phyloP scores from a whole-genome alignment of 2,113 vertebrate species.

The Erpornis zantholeuca region DNA sequence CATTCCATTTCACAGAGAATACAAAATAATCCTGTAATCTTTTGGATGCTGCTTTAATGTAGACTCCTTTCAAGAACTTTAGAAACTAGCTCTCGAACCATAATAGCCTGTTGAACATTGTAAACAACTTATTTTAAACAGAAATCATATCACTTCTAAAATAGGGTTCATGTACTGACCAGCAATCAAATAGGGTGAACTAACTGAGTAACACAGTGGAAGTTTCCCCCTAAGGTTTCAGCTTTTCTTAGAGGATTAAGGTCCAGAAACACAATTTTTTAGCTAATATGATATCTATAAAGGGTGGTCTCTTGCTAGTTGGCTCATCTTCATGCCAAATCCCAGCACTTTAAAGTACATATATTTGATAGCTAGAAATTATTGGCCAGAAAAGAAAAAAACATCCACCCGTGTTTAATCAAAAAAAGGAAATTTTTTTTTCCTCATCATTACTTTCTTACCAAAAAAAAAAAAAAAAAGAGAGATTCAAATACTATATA shows the following conservation, averaged over 20 bases:
- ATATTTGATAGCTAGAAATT: slow-evolving; percentile 1
- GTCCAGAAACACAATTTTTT: slow-evolving; percentile 33
- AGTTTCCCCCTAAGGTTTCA: not conserved
- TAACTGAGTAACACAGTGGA: slow-evolving; percentile 12
- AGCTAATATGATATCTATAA: slow-evolving; percentile 14
- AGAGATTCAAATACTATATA: not conserved
- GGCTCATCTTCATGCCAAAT: not conserved
- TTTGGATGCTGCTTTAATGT: slow-evolving; percentile 35
- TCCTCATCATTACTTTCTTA: not conserved
- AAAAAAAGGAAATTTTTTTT: not conserved
- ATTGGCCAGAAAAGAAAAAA: not conserved
- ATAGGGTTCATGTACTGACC: slow-evolving; percentile 12
- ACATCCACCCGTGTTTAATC: slow-evolving; percentile 15
- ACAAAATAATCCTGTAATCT: slow-evolving; percentile 57
- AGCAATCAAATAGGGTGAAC: slow-evolving; percentile 25
- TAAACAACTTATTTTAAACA: slow-evolving; percentile 61
- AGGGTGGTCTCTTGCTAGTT: slow-evolving; percentile 10
- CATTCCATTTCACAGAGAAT: slow-evolving; percentile 39
- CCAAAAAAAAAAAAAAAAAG: not conserved
- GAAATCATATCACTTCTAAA: slow-evolving; percentile 48
- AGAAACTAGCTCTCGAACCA: slow-evolving; percentile 2
- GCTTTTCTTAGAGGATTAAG: slow-evolving; percentile 45
- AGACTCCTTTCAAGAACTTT: slow-evolving; percentile 42
- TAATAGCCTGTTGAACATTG: slow-evolving; percentile 18
- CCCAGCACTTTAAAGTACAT: not conserved